Base-by-base conservation (phyloP, 2,797 vertebrate genomes). In the Fundulus diaphanus region DNA sequence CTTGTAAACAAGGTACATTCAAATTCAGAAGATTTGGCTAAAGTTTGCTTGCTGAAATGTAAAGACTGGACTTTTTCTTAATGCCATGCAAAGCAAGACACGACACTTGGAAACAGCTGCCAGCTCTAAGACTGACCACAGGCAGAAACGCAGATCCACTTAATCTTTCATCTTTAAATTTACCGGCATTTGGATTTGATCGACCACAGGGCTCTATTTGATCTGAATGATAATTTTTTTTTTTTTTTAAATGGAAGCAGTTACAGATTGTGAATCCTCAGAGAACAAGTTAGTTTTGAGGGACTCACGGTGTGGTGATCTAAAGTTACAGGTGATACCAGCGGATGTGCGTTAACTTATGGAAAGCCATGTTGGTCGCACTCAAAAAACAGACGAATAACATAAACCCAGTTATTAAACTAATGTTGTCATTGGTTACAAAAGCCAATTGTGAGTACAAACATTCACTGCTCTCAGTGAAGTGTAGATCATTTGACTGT, bases 1-100 rank as follows among this genome's bases (percentile, higher is more conserved):
- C 93, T 92, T 92, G 92, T 92, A 93, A 94, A 94, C 59, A 83
- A 91, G 87, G 51, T 77, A 40, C 85, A 94, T 92, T 93, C 93
- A 94, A 93, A 94, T 92, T 40, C 15, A 15, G 27, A 27, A 1
- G 0, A 88, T 92, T 93, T 89, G 91, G 84, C 65, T 90, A 73
- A 77, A 74, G 51, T 49, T 83, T 68, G 72, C 80, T 89, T 89
- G 54, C 68, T 12, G 67, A 82, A 73, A 86, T 78, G 74, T 49
- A 79, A 88, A 88, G 65, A 71, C 18, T 56, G 22, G 72, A 73
- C 83, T 57, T 31, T n/a, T 83, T 81, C 59, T n/a, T 6, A 37
- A 73, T 9, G 54, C 8, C 73, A 92, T 92, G 90, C 89, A 93
- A 93, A 93, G 49, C 84, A 76, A 54, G 24, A 3, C 61, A 54